phyloP scores from a whole-genome alignment of 2,888 invertebrate species.

The Polyommatus icarus region DNA sequence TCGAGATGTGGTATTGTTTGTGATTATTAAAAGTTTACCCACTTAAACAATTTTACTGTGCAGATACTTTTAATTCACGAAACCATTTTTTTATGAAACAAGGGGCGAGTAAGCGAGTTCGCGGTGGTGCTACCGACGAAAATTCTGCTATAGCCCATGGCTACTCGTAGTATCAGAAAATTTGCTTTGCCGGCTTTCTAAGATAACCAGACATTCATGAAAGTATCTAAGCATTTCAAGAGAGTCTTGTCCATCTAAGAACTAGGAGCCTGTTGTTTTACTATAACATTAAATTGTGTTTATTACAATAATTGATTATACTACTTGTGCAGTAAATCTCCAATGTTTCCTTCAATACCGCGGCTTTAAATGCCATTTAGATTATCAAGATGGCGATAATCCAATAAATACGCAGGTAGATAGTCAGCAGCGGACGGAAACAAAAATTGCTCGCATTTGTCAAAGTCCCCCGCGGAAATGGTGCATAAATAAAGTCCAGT shows the following conservation, averaged over 20 bases:
- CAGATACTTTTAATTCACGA: not conserved
- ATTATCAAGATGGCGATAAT: conserved; percentile 26
- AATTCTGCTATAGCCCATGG: too few species aligned
- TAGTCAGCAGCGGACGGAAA: conserved; percentile 49
- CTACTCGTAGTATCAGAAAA: too few species aligned
- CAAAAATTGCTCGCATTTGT: conserved; percentile 74
- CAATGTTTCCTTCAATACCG: conserved; percentile 17
- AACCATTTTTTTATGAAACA: too few species aligned
- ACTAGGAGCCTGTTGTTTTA: not conserved
- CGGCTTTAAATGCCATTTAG: not conserved
- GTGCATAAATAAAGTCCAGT: conserved; percentile 75
- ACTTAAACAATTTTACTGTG: not conserved
- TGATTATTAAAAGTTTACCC: not conserved
- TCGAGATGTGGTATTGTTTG: not conserved
- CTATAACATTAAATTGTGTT: not conserved
- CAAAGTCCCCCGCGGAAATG: conserved; percentile 75
- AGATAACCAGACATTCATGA: too few species aligned
- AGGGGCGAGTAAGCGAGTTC: too few species aligned
- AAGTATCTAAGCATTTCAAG: too few species aligned
- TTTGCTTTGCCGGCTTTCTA: too few species aligned
- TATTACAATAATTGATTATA: not conserved
- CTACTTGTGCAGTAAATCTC: not conserved
- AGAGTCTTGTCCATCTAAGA: too few species aligned
- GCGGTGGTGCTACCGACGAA: too few species aligned
- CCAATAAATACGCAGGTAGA: conserved; percentile 36